A percentile compares a stretch with the other conserved stretches of the same genome.
phyloP scores from a whole-genome alignment of 1,140 invertebrate genomes.

The Aphelinus atriplicis region DNA sequence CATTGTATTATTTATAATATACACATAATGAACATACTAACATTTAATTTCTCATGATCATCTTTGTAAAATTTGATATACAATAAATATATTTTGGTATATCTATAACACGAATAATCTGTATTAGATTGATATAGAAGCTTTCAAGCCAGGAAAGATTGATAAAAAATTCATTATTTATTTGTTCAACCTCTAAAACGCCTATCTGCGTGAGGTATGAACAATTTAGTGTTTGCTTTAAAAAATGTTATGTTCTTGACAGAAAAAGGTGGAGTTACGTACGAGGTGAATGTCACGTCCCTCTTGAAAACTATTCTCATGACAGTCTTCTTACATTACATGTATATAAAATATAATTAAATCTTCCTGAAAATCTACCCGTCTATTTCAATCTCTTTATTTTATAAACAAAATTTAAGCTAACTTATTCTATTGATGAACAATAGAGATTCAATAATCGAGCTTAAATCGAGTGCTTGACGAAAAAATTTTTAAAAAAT shows the following conservation, averaged over 20 bases:
- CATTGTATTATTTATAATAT: constrained; percentile 28
- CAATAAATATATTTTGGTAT: constrained; percentile 16
- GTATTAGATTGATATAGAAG: constrained; percentile 15
- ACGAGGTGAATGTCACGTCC: not conserved
- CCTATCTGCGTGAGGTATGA: not conserved
- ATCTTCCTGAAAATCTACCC: not conserved
- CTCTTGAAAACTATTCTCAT: not conserved
- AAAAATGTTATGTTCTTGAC: not conserved
- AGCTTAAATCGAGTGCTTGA: constrained; percentile 7
- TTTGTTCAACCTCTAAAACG: not conserved
- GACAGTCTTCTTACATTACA: constrained; percentile 3
- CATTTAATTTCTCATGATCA: constrained; percentile 3
- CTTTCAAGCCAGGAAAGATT: not conserved
- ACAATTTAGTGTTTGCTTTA: not conserved
- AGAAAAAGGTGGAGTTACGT: not conserved
- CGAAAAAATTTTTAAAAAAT: constrained; percentile 9
- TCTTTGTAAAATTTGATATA: constrained; percentile 12
- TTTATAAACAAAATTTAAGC: not conserved
- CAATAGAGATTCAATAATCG: constrained; percentile 11
- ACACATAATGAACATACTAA: constrained; percentile 18
- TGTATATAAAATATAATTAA: constrained; percentile 18
- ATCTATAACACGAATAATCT: constrained; percentile 22
- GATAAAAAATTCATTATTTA: not conserved
- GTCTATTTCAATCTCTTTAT: not conserved
- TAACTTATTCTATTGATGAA: constrained; percentile 14